Evolutionary conservation across 2,888 invertebrate genomes (phyloP).

Genomic region (Rhyacophila evoluta): DNA sequence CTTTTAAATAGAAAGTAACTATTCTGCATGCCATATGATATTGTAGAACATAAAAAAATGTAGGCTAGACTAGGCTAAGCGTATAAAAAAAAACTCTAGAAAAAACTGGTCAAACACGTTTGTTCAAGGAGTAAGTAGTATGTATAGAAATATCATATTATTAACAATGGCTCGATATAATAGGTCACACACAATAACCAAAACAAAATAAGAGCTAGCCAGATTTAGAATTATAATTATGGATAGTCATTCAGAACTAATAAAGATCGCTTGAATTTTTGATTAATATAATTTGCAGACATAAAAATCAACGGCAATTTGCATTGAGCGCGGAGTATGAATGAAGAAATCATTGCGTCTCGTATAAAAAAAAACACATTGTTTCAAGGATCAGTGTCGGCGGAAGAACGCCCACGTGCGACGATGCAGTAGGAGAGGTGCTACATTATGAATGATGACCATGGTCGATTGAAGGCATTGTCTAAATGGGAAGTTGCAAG

Average conservation of each 20-base stretch:
- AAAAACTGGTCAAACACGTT: not conserved
- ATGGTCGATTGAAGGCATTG: not conserved
- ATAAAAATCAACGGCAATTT: not conserved
- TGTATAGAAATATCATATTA: not conserved
- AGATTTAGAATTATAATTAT: not conserved
- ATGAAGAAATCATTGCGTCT: conserved; percentile 8
- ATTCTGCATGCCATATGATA: too few relatives aligned
- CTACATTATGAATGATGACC: not conserved
- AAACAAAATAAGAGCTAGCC: not conserved
- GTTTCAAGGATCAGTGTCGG: not conserved
- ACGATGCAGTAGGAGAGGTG: not conserved
- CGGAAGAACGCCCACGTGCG: not conserved
- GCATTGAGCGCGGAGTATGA: not conserved
- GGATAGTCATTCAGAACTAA: not conserved
- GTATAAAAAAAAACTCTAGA: not conserved
- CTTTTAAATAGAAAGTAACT: too few relatives aligned
- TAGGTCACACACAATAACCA: not conserved
- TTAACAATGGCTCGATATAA: not conserved
- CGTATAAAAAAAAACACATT: not conserved
- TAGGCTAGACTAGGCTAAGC: not conserved
- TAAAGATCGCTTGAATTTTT: not conserved
- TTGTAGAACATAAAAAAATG: not conserved
- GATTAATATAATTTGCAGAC: conserved; percentile 7
- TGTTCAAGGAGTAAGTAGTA: not conserved
- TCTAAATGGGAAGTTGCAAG: not conserved